These are phyloP conservation scores for Drosophila parvula DNA, from an alignment of 1,140 invertebrate species.

Conservation along the genomic window DNA sequence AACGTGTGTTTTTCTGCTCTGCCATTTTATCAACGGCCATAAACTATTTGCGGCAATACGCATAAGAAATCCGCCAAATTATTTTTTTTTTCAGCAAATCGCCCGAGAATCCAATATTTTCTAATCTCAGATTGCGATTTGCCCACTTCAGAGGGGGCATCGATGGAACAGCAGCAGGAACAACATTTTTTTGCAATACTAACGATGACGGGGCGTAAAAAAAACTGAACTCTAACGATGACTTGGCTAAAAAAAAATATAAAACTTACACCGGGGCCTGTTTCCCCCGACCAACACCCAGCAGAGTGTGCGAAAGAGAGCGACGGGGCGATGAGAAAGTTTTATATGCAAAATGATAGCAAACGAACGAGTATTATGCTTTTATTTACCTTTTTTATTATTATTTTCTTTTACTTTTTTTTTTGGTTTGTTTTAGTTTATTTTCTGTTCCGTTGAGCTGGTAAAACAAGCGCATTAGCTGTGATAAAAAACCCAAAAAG, in stretches of 20 bases:
- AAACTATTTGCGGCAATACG: slow-evolving; percentile 39
- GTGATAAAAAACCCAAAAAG: slow-evolving; percentile 28
- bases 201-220: slow-evolving; percentile 63
- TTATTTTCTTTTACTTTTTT: not conserved
- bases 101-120: slow-evolving; percentile 44
- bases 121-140: slow-evolving; percentile 67
- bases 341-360: slow-evolving; percentile 42
- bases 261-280: slow-evolving; percentile 51
- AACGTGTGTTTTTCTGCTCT: slow-evolving; percentile 27
- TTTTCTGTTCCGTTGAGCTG: not conserved
- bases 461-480: slow-evolving; percentile 16
- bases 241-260: slow-evolving; percentile 59
- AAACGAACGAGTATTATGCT: slow-evolving; percentile 28
- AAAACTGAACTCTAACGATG: slow-evolving; percentile 74
- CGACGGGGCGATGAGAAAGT: slow-evolving; percentile 45
- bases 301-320: slow-evolving; percentile 13
- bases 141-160: slow-evolving; percentile 32
- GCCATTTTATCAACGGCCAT: slow-evolving; percentile 42
- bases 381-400: slow-evolving; percentile 35
- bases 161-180: slow-evolving; percentile 41
- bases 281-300: slow-evolving; percentile 25
- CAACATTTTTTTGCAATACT: slow-evolving; percentile 62
- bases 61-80: slow-evolving; percentile 35
- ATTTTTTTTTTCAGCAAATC: slow-evolving; percentile 23
- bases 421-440: not conserved